These are phyloP conservation scores for Gavialis gangeticus DNA, from an alignment of 2,113 vertebrate genomes.

Conservation along the genomic window DNA sequence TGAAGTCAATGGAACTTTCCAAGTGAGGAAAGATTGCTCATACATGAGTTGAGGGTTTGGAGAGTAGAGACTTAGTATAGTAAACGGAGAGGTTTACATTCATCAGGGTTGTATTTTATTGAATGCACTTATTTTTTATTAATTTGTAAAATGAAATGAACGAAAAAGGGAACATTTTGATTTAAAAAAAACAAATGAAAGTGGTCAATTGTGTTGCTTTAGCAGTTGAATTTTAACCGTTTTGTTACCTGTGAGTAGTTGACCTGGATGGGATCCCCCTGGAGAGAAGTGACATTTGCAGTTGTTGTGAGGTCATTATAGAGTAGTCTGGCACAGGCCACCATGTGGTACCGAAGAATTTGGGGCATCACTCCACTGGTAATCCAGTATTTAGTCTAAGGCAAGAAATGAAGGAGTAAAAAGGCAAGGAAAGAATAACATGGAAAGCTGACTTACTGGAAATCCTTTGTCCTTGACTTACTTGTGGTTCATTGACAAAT, in stretches of 20 bases:
- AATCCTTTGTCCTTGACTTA: conserved; percentile 44
- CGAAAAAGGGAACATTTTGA: neutral
- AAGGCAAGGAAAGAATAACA: neutral
- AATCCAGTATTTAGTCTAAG: conserved; percentile 77
- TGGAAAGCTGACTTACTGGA: neutral
- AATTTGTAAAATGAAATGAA: neutral
- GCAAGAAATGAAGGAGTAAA: neutral
- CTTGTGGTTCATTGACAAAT: conserved; percentile 59
- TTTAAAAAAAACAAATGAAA: neutral
- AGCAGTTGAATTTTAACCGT: neutral
- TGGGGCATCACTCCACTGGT: conserved; percentile 66
- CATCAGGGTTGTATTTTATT: neutral
- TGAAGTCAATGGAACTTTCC: neutral
- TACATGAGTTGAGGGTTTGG: neutral
- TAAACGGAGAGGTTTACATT: neutral
- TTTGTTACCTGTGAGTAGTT: conserved; percentile 82
- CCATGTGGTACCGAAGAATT: conserved; percentile 87
- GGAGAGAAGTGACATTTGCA: conserved; percentile 85
- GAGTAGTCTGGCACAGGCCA: conserved; percentile 85
- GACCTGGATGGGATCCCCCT: conserved; percentile 83
- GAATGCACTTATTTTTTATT: neutral
- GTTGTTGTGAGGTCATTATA: conserved; percentile 79
- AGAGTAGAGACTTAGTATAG: neutral
- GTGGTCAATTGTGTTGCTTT: neutral
- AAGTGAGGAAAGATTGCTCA: neutral